phyloP scores from a whole-genome alignment of 2,113 vertebrate species.

The Oceanites oceanicus region DNA sequence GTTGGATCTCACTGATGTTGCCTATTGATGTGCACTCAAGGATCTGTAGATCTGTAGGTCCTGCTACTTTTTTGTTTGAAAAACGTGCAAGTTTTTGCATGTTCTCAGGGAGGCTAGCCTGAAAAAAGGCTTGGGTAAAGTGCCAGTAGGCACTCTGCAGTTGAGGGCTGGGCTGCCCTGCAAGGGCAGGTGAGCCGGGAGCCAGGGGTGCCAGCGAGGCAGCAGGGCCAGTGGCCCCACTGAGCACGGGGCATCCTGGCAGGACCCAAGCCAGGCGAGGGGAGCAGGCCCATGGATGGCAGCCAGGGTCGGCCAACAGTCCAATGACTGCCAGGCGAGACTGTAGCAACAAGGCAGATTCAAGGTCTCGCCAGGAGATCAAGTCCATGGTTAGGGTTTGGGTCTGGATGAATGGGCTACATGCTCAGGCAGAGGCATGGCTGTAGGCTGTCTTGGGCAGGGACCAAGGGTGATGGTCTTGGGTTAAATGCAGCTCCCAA shows the following conservation, averaged over 20 bases:
- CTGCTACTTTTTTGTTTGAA: neutral
- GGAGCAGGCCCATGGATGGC: neutral
- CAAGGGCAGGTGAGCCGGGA: neutral
- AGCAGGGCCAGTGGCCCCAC: neutral
- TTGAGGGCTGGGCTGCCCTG: neutral
- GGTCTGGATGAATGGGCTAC: neutral
- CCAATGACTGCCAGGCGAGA: accelerated
- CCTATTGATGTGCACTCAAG: neutral
- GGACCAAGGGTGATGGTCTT: neutral
- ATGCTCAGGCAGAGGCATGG: neutral
- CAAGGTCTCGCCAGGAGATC: neutral
- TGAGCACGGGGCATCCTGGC: neutral
- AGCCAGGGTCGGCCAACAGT: neutral
- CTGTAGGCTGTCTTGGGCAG: neutral
- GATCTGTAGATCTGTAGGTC: neutral
- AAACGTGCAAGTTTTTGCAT: neutral
- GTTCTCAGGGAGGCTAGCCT: neutral
- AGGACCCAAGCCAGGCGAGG: neutral
- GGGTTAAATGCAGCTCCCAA: neutral
- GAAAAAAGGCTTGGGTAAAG: neutral
- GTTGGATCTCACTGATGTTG: neutral
- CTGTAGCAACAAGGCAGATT: neutral
- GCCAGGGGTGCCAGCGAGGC: accelerated
- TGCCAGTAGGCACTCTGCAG: neutral
- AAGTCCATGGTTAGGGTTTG: neutral